Evolutionary conservation across 1,140 invertebrate genomes (phyloP).

Genomic region (Aporrectodea caliginosa): DNA sequence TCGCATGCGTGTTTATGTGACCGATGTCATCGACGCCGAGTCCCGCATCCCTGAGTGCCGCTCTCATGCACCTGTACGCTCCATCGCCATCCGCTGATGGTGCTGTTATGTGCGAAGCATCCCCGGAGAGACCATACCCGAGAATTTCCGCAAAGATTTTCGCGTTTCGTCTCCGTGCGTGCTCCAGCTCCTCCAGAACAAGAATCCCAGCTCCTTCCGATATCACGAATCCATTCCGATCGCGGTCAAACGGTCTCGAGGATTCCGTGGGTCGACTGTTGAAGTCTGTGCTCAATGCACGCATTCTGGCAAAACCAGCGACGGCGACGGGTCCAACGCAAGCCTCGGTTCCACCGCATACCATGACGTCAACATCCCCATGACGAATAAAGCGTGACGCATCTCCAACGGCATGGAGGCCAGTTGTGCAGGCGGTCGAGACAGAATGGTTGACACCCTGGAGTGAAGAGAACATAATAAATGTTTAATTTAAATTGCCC

Average conservation of each 20-base stretch:
- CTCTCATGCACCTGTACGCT: slow-evolving; percentile 81
- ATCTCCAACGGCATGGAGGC: slow-evolving; percentile 82
- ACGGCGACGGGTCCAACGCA: slow-evolving; percentile 83
- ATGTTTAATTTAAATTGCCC: too few species aligned
- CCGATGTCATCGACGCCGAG: slow-evolving; percentile 64
- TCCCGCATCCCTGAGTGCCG: slow-evolving; percentile 73
- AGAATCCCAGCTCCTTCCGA: slow-evolving; percentile 79
- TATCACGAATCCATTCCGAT: slow-evolving; percentile 97
- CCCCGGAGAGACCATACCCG: slow-evolving; percentile 90
- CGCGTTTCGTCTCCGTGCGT: slow-evolving; percentile 72
- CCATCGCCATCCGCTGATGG: slow-evolving; percentile 83
- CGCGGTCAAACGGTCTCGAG: slow-evolving; percentile 88
- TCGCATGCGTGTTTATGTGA: slow-evolving; percentile 97
- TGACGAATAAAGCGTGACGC: slow-evolving; percentile 63
- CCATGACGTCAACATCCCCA: slow-evolving; percentile 78
- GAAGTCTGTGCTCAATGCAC: slow-evolving; percentile 72
- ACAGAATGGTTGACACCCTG: slow-evolving; percentile 92
- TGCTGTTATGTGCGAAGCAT: slow-evolving; percentile 89
- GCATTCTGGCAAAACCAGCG: slow-evolving; percentile 55
- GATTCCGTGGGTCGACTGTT: slow-evolving; percentile 72
- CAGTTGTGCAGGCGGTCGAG: slow-evolving; percentile 94
- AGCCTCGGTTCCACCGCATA: slow-evolving; percentile 92
- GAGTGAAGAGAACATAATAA: too few species aligned
- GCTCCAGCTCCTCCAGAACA: slow-evolving; percentile 83
- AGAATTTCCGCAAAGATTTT: slow-evolving; percentile 88